A percentile compares a stretch with the other conserved stretches of the same genome.
Conservation (phyloP, 2,797 vertebrate genomes). For the Chloroceryle amazona region DNA sequence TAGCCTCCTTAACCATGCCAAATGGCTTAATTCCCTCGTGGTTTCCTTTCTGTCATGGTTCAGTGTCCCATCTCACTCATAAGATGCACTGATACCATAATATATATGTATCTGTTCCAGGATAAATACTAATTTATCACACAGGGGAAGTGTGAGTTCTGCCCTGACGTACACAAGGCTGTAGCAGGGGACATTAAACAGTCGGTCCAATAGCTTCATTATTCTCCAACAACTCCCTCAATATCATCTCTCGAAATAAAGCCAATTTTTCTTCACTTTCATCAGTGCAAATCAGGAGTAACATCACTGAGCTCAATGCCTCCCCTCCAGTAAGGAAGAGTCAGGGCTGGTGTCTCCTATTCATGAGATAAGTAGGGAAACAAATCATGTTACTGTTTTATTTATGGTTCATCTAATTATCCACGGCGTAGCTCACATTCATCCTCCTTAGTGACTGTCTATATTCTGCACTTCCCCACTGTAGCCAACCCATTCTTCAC, state of each 20-base stretch:
- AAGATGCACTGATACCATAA: background rate
- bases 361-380: conserved; percentile 13
- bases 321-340: background rate
- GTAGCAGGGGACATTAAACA: background rate
- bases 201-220: background rate
- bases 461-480: background rate
- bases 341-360: background rate
- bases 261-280: background rate
- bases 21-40: background rate
- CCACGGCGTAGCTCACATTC: background rate
- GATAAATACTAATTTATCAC: conserved; percentile 39
- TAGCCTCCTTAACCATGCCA: background rate
- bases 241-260: conserved; percentile 15
- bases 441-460: background rate
- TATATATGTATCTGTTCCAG: background rate
- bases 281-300: background rate
- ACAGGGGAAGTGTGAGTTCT: background rate
- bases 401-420: conserved; percentile 49
- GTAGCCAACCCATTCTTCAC: background rate
- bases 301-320: background rate
- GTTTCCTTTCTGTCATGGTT: background rate
- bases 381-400: conserved; percentile 33
- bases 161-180: background rate
- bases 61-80: background rate
- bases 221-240: background rate